phyloP scores from a whole-genome alignment of 2,888 invertebrate species.

The Rhamphomyia laevipes region DNA sequence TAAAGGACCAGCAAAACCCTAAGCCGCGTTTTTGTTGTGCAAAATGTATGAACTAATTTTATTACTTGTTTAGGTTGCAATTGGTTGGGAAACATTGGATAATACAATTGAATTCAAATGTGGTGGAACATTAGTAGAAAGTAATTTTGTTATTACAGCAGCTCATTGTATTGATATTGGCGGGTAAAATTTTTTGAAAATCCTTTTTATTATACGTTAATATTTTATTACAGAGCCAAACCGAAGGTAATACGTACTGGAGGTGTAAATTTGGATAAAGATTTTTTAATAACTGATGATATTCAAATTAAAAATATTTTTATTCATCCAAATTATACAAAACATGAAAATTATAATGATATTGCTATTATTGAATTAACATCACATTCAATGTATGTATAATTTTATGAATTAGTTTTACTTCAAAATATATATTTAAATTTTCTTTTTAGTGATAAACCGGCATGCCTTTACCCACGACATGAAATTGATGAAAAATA shows the following conservation, averaged over 20 bases:
- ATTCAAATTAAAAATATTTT: slow-evolving; percentile 23
- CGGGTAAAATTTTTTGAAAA: slow-evolving; percentile 19
- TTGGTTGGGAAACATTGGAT: not conserved
- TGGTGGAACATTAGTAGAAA: slow-evolving; percentile 33
- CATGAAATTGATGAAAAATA: not conserved
- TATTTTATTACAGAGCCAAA: slow-evolving; percentile 7
- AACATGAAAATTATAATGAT: slow-evolving; percentile 39
- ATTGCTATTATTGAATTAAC: slow-evolving; percentile 38
- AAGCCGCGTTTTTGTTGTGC: not conserved
- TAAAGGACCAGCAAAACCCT: not conserved
- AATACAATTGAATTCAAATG: slow-evolving; percentile 28
- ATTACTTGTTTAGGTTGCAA: not conserved
- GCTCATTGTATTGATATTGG: slow-evolving; percentile 31
- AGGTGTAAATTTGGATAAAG: slow-evolving; percentile 19
- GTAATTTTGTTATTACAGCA: slow-evolving; percentile 29
- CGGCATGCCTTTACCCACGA: not conserved
- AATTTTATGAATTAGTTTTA: no score
- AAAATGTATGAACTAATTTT: not conserved
- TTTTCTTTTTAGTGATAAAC: not conserved
- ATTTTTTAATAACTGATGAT: not conserved
- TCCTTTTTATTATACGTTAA: not conserved
- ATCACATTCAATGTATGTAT: not conserved
- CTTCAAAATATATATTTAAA: no score
- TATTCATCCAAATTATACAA: slow-evolving; percentile 36
- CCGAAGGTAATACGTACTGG: slow-evolving; percentile 20